Conservation (phyloP, 2,888 invertebrate species). For the Pemphredon lugubris region DNA sequence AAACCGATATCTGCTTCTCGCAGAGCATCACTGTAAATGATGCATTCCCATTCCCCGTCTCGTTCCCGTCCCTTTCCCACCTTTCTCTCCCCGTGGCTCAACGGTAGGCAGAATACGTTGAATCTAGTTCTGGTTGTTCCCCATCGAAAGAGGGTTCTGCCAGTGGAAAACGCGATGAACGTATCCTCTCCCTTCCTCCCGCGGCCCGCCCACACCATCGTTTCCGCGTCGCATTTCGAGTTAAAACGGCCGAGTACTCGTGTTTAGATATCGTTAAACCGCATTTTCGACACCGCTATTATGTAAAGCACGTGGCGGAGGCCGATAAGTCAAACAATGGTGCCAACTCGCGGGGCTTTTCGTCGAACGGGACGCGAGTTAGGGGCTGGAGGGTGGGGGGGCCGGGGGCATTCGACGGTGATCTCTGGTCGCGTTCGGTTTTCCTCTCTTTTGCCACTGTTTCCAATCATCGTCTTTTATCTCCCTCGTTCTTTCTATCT, state of each 20-base stretch:
- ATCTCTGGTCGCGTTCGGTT: background rate
- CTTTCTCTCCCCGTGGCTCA: background rate
- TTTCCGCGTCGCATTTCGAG: conserved; percentile 42
- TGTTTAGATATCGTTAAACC: conserved; percentile 79
- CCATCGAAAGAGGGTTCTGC: conserved; percentile 58
- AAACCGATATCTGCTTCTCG: conserved; percentile 74
- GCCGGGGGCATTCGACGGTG: conserved; percentile 9
- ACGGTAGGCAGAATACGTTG: conserved; percentile 16
- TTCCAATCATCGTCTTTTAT: too few relatives aligned
- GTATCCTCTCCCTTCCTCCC: conserved; percentile 9
- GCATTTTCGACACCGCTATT: conserved; percentile 79
- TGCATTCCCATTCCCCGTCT: conserved; percentile 45
- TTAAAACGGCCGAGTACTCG: conserved; percentile 71
- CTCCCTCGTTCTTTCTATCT: too few relatives aligned
- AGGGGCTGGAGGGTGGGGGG: background rate
- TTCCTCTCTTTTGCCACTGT: too few relatives aligned
- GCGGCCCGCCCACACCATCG: background rate
- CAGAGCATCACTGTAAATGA: conserved; percentile 64
- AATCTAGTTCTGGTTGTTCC: conserved; percentile 57
- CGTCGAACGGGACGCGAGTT: conserved; percentile 32
- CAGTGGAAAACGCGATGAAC: conserved; percentile 53
- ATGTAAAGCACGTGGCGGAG: conserved; percentile 78
- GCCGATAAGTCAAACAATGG: conserved; percentile 79
- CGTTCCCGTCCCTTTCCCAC: background rate
- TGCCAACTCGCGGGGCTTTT: conserved; percentile 7